Evolutionary conservation across 2,888 invertebrate species (phyloP).

Genomic region (Drosophila nr. fundita): DNA sequence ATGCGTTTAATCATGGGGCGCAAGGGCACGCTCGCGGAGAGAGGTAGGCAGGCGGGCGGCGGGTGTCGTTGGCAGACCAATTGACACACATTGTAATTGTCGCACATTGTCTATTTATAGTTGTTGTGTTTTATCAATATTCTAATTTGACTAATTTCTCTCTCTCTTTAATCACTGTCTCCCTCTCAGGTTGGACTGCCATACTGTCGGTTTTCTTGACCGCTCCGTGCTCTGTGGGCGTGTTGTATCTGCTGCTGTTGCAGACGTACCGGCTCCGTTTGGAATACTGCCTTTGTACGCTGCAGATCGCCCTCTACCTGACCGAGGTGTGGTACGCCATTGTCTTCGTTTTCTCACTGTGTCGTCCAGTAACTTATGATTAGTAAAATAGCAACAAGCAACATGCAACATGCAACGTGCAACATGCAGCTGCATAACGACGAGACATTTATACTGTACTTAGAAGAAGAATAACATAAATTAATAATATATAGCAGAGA

Average conservation of each 20-base stretch:
- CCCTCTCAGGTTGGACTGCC: constrained; percentile 89
- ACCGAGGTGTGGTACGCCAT: constrained; percentile 87
- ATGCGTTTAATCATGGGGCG: constrained; percentile 93
- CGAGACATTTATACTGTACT: constrained; percentile 50
- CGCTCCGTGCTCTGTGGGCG: constrained; percentile 92
- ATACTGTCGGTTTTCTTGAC: constrained; percentile 92
- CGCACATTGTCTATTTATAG: constrained; percentile 51
- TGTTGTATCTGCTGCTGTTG: constrained; percentile 94
- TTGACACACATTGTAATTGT: constrained; percentile 18
- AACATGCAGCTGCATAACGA: constrained; percentile 36
- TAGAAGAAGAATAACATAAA: constrained; percentile 13
- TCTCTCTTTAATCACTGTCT: constrained; percentile 55
- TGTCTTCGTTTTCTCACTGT: constrained; percentile 88
- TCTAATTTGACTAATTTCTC: constrained; percentile 16
- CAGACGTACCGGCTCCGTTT: constrained; percentile 94
- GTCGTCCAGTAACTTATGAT: constrained; percentile 87
- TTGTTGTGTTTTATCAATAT: constrained; percentile 41
- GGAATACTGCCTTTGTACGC: constrained; percentile 94
- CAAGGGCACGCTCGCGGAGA: constrained; percentile 87
- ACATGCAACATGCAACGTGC: constrained; percentile 17
- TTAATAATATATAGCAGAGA: constrained; percentile 30
- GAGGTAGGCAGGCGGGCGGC: constrained; percentile 83
- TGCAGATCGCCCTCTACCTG: constrained; percentile 92
- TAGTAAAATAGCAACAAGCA: constrained; percentile 66
- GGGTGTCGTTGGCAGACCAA: constrained; percentile 58